phyloP scores from a whole-genome alignment of 2,113 vertebrate genomes.

The Myodes glareolus region DNA sequence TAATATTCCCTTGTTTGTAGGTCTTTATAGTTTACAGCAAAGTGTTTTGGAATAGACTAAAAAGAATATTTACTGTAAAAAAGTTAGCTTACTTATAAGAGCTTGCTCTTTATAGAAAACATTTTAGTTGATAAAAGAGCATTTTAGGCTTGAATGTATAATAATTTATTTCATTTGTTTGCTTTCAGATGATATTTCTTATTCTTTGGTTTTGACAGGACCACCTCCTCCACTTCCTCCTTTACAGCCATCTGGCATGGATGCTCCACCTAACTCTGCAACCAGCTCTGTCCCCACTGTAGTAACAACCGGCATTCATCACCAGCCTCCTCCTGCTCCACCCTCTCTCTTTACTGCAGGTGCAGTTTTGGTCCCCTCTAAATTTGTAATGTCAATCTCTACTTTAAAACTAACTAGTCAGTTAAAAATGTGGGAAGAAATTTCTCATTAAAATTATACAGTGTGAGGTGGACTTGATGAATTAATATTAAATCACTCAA shows the following conservation, averaged over 20 bases:
- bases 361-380: slow-evolving; percentile 86
- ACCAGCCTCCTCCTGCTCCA: slow-evolving; percentile 92
- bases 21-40: slow-evolving; percentile 7
- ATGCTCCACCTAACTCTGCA: slow-evolving; percentile 95
- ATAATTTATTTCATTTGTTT: slow-evolving; percentile 81
- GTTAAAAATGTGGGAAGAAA: not conserved
- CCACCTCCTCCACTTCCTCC: slow-evolving; percentile 97
- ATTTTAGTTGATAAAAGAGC: slow-evolving; percentile 56
- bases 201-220: slow-evolving; percentile 87
- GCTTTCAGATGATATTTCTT: slow-evolving; percentile 83
- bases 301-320: slow-evolving; percentile 95
- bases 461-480: not conserved
- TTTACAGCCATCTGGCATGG: slow-evolving; percentile 95
- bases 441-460: slow-evolving; percentile 47
- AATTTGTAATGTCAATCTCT: slow-evolving; percentile 37
- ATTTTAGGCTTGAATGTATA: slow-evolving; percentile 67
- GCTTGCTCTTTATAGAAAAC: slow-evolving; percentile 50
- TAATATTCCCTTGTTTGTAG: not conserved
- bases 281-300: slow-evolving; percentile 97
- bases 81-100: slow-evolving; percentile 31
- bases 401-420: slow-evolving; percentile 23
- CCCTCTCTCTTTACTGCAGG: slow-evolving; percentile 93
- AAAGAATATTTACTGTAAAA: slow-evolving; percentile 25
- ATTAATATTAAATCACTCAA: not conserved
- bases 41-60: slow-evolving; percentile 46